Percentiles rank a stretch among this genome's conserved stretches.
Conservation (phyloP, 1,140 invertebrate species). For the Hyles vespertilio region DNA sequence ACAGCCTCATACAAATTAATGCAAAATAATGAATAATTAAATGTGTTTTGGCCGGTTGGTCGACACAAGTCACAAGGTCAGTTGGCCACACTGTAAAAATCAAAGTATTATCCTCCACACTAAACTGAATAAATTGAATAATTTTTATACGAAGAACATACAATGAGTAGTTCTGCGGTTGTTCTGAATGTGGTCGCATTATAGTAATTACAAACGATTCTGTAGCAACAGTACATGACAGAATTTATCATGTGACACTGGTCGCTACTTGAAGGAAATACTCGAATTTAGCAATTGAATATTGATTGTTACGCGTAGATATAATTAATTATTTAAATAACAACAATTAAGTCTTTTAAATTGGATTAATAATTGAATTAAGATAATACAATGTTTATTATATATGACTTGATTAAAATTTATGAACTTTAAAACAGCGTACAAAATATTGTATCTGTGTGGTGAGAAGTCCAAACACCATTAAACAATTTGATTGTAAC, state of each 20-base stretch:
- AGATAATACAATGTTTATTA: background rate
- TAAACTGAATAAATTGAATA: background rate
- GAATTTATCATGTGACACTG: too few relatives aligned
- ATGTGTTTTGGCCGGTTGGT: slow-evolving; percentile 25
- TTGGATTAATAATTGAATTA: background rate
- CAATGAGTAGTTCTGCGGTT: background rate
- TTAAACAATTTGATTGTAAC: too few relatives aligned
- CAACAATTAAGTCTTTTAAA: background rate
- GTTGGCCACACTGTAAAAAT: slow-evolving; percentile 12
- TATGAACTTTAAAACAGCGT: too few relatives aligned
- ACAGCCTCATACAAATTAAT: slow-evolving; percentile 32
- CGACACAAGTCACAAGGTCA: slow-evolving; percentile 22
- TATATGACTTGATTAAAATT: too few relatives aligned
- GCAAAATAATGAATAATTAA: slow-evolving; percentile 40
- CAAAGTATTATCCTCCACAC: slow-evolving; percentile 9
- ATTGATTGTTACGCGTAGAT: background rate
- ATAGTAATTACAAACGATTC: too few relatives aligned
- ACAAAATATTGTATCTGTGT: too few relatives aligned
- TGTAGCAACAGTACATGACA: too few relatives aligned
- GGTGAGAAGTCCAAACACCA: too few relatives aligned
- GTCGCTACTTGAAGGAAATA: too few relatives aligned
- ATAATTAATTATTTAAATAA: background rate
- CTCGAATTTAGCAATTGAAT: background rate
- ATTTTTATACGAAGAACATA: background rate
- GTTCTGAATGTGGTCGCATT: background rate